Base-by-base conservation (phyloP, 2,113 vertebrate genomes). In the Drymodes brunneopygia region DNA sequence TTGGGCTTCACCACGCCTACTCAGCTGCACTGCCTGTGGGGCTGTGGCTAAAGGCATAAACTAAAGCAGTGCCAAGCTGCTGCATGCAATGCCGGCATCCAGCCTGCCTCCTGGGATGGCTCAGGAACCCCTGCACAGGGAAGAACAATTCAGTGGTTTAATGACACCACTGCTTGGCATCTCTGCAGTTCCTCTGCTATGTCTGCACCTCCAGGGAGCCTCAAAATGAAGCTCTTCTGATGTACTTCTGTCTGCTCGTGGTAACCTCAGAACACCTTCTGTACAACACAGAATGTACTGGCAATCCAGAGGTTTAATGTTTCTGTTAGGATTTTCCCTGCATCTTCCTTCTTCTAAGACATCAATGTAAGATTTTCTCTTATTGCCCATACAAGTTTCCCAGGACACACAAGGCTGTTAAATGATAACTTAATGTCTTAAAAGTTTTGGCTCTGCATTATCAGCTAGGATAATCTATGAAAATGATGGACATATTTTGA, bases 231-330 rank as follows among this genome's bases (percentile, higher is more conserved):
- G 77, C 23, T 67, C 28, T 72, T 83, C 28, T 79, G 12, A 35
- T 44, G 10, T 48, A 60, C 47, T 72, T 88, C 35, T 83, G 36
- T 75, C 58, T 47, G 53, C n/a, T 83, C 23, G 25, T 0, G 11
- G 24, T 28, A 87, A 72, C 33, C 22, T 78, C 48, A 48, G 21
- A 47, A 61, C 2, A 8, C 19, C 29, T 60, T 17, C 35, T 9
- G 9, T 24, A 9, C 20, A 50, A 82, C 10, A 40, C 6, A 23
- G 53, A 29, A 36, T 4, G 3, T 24, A 40, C 16, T 0, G 0
- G 17, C 36, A 54, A 27, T 12, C 21, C 3, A 1, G 28, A 84
- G 11, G 28, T 65, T 87, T 23, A 54, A 61, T 56, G 8, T 5
- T 20, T 72, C 15, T 58, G 15, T 48, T 48, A 25, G 54, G 38